These are phyloP conservation scores for Dysidea cf. avara DNA, from an alignment of 37 sponge, comb jelly and placozoan genomes.

Conservation along the genomic window DNA sequence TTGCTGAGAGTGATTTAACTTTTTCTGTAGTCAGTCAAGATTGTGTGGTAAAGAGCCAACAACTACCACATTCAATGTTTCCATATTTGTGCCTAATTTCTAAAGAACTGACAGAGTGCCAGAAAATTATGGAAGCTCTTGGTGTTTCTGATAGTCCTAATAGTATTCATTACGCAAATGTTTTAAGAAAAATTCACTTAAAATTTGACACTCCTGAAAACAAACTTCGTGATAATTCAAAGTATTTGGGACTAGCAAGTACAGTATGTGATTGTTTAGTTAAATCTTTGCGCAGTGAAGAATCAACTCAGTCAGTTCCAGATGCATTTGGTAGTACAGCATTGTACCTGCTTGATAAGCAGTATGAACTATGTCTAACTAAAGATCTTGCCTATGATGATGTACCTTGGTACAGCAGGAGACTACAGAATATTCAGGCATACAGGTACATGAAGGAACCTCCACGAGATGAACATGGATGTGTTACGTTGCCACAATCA, in stretches of 20 bases:
- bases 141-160: too few species aligned
- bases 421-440: neutral
- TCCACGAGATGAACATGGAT: conserved; percentile 19
- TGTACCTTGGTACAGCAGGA: conserved; percentile 34
- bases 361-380: conserved; percentile 12
- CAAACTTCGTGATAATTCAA: neutral
- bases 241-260: conserved; percentile 13
- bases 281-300: neutral
- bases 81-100: too few species aligned
- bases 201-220: neutral
- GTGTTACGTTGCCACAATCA: conserved; percentile 19
- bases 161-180: conserved; percentile 3
- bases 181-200: conserved; percentile 13
- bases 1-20: too few species aligned
- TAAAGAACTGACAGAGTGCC: too few species aligned
- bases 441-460: conserved; percentile 6
- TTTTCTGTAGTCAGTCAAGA: too few species aligned
- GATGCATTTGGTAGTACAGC: neutral
- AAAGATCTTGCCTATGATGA: conserved; percentile 31
- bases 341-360: conserved; percentile 18
- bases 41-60: too few species aligned
- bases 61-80: too few species aligned
- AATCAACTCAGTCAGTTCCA: neutral
- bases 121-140: too few species aligned
- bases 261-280: conserved; percentile 32